Base-by-base conservation (phyloP, 1,140 invertebrate genomes). In the Drosophila equinoxialis region DNA sequence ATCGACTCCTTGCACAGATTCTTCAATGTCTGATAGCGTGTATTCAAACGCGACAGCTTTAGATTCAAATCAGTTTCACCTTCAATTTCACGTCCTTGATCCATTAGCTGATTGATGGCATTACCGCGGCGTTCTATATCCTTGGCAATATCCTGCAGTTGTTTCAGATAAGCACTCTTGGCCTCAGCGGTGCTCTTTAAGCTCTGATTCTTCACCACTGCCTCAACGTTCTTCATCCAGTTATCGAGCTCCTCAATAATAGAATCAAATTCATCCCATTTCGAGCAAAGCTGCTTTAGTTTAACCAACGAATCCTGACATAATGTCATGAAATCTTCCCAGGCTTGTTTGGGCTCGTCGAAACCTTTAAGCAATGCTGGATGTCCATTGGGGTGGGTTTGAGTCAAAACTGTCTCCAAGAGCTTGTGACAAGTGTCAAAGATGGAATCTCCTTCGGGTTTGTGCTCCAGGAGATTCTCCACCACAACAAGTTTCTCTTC, bases 211-310 rank as follows among this genome's bases (percentile, higher is more conserved):
- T 97, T 97, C 0, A 98, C 93, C 90, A 96, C 94, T 55, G 93
- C 93, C 93, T 99, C 98, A 85, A 96, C 96, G 45, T 95, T 94
- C 84, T 97, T 96, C 13, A 98, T 93, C 98, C 97, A 99, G 54
- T 94, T 93, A 78, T 96, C 96, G 1, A 98, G 92, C 71, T 93
- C 93, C 65, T 97, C 96, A 41, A 97, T 94, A 3, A 95, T 93
- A 23, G 95, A 94, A 86, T 97, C 96, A 71, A 97, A 97, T 87
- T 97, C 95, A 45, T 95, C 95, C 94, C 96, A 96, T 84, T 96
- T 94, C 67, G 94, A 95, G 79, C 95, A 95, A 39, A 95, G 94
- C 71, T 95, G 94, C 86, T 94, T 95, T 5, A 97, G 93, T 93
- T 95, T 95, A 8, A 94, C 94, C 82, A 95, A 93, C 55, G 94